Base-by-base conservation (phyloP, 2,113 vertebrate species). In the Sprattus sprattus region DNA sequence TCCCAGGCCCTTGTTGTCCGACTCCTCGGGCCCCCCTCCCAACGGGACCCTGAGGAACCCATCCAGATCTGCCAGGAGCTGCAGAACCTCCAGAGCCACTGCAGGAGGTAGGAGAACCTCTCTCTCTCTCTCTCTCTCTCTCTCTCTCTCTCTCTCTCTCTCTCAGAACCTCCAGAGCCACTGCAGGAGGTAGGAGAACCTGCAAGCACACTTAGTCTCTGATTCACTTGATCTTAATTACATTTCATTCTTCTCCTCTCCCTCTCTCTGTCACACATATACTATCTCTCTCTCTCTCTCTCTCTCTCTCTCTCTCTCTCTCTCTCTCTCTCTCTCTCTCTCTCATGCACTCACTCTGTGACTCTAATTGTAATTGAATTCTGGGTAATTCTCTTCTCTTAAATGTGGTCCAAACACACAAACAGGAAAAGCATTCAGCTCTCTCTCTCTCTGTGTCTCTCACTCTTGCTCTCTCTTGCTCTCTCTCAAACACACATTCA, bases 21-120 rank as follows among this genome's bases (percentile, higher is more conserved):
- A 15, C 84, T 96, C 82, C 90, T 96, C 85, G 93, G 87, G 39
- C 81, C 90, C 32, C 86, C 94, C 6, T 89, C 90, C 75, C 71
- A 88, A 47, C 54, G 82, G 0, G 88, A 91, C 4, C 28, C 88
- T 11, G 18, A 78, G 60, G 87, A 88, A 81, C 85, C 89, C 0
- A 83, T 93, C 78, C 94, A 95, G 0, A 84, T 94, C 2, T 90
- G 91, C 22, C 90, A 93, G 90, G 95, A 95, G 57, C 95, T 98
- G 82, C 90, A 88, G n/a, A 90, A 94, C 78, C 96, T 98, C 95
- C 94, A 95, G 67, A 94, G 95, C 25, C 94, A 93, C 81, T 94
- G 95, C 86, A 86, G 88, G 88, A 96, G 93, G 98, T 99, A 94
- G 92, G 96, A 6, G 46, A n/a, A n/a, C n/a, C n/a, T n/a, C n/a